Conservation (phyloP, 2,797 vertebrate species). For the Holocentrus rufus region DNA sequence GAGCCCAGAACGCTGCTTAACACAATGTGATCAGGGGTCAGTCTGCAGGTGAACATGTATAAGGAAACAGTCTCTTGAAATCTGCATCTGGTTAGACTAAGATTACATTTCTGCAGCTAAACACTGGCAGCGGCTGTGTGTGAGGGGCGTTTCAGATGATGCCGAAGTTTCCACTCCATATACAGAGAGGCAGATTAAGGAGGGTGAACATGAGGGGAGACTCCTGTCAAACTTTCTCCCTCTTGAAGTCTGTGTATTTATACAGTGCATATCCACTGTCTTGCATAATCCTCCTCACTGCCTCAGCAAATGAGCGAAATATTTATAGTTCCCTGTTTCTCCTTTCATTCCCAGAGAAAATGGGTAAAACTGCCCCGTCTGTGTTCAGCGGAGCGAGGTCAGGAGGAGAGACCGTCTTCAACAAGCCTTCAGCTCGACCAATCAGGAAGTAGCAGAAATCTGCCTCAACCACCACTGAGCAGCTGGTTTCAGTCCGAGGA, state of each 20-base stretch:
- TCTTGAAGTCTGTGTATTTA: constrained; percentile 24
- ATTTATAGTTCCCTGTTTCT: constrained; percentile 16
- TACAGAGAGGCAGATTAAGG: constrained; percentile 63
- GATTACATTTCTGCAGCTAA: constrained; percentile 9
- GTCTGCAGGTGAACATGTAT: neutral
- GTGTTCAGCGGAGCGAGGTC: constrained; percentile 89
- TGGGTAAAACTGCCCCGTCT: constrained; percentile 87
- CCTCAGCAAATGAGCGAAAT: neutral
- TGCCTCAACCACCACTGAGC: neutral
- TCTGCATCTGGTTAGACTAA: constrained; percentile 29
- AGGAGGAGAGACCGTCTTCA: constrained; percentile 89
- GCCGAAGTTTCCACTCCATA: constrained; percentile 82
- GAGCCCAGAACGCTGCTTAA: constrained; percentile 64
- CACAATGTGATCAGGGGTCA: neutral
- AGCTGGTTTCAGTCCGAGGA: constrained; percentile 3
- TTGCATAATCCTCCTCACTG: neutral
- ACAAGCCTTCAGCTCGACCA: constrained; percentile 78
- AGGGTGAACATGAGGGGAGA: constrained; percentile 29
- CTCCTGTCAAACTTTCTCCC: constrained; percentile 29
- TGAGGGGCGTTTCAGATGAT: constrained; percentile 42
- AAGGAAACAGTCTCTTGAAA: neutral
- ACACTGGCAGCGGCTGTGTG: constrained; percentile 41
- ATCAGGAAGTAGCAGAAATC: constrained; percentile 77
- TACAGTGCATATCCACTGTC: neutral
- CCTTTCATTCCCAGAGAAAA: constrained; percentile 83